These are phyloP conservation scores for Bucorvus abyssinicus DNA, from an alignment of 2,797 vertebrate genomes.

Conservation along the genomic window DNA sequence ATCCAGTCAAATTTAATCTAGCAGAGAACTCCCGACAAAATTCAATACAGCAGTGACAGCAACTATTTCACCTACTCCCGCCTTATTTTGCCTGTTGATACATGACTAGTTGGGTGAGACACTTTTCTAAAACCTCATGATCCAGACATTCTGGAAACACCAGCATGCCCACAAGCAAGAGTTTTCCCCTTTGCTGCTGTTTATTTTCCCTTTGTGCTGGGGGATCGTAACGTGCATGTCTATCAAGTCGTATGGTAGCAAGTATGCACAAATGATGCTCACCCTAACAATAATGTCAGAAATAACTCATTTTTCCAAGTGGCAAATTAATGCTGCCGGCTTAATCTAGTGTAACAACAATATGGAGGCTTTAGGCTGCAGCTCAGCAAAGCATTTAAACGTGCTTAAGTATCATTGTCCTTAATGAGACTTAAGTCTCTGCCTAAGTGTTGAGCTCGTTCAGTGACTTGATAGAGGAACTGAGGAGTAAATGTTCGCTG, in stretches of 20 bases:
- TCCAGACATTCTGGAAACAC: constrained; percentile 14
- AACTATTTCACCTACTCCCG: not conserved
- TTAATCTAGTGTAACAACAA: not conserved
- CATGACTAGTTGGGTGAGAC: not conserved
- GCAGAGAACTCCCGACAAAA: not conserved
- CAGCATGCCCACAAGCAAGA: not conserved
- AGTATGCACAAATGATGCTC: not conserved
- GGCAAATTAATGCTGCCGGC: not conserved
- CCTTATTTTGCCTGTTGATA: not conserved
- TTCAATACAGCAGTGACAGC: not conserved
- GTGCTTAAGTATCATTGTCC: not conserved
- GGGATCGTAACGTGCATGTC: not conserved
- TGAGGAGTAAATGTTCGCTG: not conserved
- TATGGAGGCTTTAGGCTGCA: not conserved
- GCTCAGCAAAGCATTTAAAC: not conserved
- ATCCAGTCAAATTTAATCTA: not conserved
- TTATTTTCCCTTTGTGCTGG: not conserved
- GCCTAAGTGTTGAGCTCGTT: not conserved
- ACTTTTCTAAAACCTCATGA: not conserved
- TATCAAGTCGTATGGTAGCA: not conserved
- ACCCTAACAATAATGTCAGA: not conserved
- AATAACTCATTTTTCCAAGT: not conserved
- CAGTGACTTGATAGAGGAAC: not conserved
- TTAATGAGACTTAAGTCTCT: constrained; percentile 8
- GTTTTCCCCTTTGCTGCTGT: not conserved